phyloP scores from a whole-genome alignment of 2,888 invertebrate species.

The Oligia latruncula region DNA sequence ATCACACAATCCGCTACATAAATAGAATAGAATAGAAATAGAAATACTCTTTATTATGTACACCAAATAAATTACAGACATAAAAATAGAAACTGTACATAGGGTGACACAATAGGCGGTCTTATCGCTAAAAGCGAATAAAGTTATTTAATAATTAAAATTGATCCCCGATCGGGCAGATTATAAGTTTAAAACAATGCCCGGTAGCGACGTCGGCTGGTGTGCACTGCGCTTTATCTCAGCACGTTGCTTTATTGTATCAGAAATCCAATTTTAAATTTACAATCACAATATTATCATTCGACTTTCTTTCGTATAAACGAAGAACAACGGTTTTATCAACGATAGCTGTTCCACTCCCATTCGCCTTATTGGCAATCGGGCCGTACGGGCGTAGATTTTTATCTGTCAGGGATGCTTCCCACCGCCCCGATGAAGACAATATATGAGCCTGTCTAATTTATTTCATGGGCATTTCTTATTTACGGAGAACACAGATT shows the following conservation, averaged over 20 bases:
- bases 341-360: conserved; percentile 78
- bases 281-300: conserved; percentile 61
- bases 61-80: too few relatives aligned
- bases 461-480: conserved; percentile 83
- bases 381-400: conserved; percentile 78
- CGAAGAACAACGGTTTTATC: conserved; percentile 75
- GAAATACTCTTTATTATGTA: too few relatives aligned
- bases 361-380: conserved; percentile 85
- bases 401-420: conserved; percentile 74
- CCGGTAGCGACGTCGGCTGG: conserved; percentile 18
- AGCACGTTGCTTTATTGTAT: conserved; percentile 46
- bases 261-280: conserved; percentile 63
- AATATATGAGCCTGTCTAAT: conserved; percentile 83
- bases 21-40: too few relatives aligned
- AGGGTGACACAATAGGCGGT: too few relatives aligned
- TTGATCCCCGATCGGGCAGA: conserved; percentile 15
- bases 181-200: conserved; percentile 48
- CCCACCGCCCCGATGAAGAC: conserved; percentile 80
- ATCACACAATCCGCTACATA: not conserved
- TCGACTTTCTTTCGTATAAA: conserved; percentile 69
- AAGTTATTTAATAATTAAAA: conserved; percentile 40
- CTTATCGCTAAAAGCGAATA: too few relatives aligned
- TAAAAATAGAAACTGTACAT: too few relatives aligned
- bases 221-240: conserved; percentile 23
- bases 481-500: conserved; percentile 83